Evolutionary conservation across 2,113 vertebrate genomes (phyloP).

Genomic region (Brachypteracias leptosomus): DNA sequence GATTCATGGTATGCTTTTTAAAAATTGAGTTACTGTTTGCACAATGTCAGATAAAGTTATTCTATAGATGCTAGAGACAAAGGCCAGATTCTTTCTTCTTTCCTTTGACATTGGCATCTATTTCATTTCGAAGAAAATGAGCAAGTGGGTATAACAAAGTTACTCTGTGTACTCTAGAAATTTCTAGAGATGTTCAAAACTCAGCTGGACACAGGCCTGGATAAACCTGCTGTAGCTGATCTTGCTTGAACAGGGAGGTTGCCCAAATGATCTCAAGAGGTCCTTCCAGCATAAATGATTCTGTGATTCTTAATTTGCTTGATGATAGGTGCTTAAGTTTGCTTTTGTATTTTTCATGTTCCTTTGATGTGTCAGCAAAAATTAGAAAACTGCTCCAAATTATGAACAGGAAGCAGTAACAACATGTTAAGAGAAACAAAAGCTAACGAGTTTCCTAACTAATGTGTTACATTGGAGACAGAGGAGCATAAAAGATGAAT

Average conservation of each 20-base stretch:
- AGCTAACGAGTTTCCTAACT: background rate
- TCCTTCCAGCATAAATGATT: background rate
- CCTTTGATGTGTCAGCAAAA: background rate
- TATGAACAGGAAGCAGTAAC: background rate
- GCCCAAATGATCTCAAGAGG: background rate
- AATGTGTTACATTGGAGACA: background rate
- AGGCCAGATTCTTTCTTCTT: background rate
- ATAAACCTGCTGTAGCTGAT: background rate
- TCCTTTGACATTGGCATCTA: background rate
- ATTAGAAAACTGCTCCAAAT: background rate
- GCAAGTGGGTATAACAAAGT: background rate
- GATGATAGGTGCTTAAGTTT: background rate
- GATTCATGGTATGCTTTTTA: background rate
- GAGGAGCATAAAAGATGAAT: background rate
- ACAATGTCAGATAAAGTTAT: background rate
- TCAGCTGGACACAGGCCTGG: rapidly evolving
- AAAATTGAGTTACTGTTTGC: background rate
- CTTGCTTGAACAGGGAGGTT: background rate
- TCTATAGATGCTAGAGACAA: background rate
- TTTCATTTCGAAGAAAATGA: background rate
- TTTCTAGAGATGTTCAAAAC: background rate
- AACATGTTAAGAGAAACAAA: background rate
- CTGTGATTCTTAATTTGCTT: background rate
- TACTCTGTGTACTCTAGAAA: background rate
- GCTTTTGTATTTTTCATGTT: background rate